Evolutionary conservation across 2,797 vertebrate species (phyloP).

Genomic region (Mormyrus hasselquistii): DNA sequence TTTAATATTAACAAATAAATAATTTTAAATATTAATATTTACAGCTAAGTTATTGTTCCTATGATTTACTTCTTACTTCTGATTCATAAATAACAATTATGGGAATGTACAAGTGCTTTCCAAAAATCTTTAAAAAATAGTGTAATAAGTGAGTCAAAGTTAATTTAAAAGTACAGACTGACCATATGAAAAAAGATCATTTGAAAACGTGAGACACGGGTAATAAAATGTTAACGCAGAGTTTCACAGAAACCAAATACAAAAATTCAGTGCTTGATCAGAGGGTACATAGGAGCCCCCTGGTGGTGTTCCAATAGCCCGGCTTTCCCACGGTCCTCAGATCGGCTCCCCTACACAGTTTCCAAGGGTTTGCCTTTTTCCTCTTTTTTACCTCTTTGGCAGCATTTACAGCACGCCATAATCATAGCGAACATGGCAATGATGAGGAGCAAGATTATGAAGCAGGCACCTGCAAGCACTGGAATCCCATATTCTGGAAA

Average conservation of each 20-base stretch:
- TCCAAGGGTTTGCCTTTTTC: conserved; percentile 40
- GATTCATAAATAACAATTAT: not conserved
- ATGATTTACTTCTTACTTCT: not conserved
- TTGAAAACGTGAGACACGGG: not conserved
- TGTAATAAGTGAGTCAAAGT: not conserved
- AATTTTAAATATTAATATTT: not conserved
- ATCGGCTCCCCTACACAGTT: conserved; percentile 32
- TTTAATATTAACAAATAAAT: not conserved
- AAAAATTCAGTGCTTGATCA: conserved; percentile 31
- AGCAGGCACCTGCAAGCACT: conserved; percentile 51
- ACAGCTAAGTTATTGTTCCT: not conserved
- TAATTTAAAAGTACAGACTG: not conserved
- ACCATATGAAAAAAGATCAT: not conserved
- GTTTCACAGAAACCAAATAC: conserved; percentile 64
- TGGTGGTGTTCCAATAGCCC: not conserved
- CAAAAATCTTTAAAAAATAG: conserved; percentile 14
- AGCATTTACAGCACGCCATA: conserved; percentile 61
- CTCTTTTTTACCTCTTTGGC: not conserved
- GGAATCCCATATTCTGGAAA: conserved; percentile 57
- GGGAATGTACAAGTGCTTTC: not conserved
- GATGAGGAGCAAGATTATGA: conserved; percentile 49
- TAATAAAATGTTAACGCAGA: not conserved
- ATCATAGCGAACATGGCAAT: conserved; percentile 51
- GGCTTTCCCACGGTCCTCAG: not conserved
- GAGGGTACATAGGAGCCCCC: conserved; percentile 12